Conservation (phyloP, 2,888 invertebrate species). For the Drosophila flavopinicola region DNA sequence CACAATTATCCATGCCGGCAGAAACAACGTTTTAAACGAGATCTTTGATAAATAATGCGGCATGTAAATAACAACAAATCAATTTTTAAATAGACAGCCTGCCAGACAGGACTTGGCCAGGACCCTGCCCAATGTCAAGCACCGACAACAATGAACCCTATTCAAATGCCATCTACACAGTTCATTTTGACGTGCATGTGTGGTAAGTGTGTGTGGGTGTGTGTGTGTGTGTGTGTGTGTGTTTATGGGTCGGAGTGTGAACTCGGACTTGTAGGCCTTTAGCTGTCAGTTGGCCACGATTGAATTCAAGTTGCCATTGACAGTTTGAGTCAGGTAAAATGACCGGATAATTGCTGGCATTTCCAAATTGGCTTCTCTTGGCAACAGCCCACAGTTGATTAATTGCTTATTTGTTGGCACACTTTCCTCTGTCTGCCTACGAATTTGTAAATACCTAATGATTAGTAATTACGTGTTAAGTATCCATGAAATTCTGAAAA, state of each 20-base stretch:
- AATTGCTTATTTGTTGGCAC: slow-evolving; percentile 72
- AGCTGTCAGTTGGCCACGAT: slow-evolving; percentile 48
- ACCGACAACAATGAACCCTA: slow-evolving; percentile 66
- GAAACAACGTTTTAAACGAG: slow-evolving; percentile 37
- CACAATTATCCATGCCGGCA: slow-evolving; percentile 60
- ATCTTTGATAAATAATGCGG: slow-evolving; percentile 71
- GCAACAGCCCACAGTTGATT: slow-evolving; percentile 56
- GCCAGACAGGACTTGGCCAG: slow-evolving; percentile 17
- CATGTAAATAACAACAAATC: slow-evolving; percentile 80
- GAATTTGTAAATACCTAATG: no score
- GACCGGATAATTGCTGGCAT: slow-evolving; percentile 37
- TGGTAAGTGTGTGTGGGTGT: neutral
- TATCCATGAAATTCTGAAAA: no score
- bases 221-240: slow-evolving; percentile 2
- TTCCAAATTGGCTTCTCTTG: slow-evolving; percentile 8
- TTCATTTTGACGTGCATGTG: no score
- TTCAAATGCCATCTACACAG: slow-evolving; percentile 58
- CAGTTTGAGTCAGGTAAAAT: slow-evolving; percentile 46
- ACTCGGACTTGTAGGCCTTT: slow-evolving; percentile 6
- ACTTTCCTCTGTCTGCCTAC: no score
- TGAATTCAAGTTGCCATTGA: slow-evolving; percentile 48
- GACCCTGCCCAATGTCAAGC: slow-evolving; percentile 26
- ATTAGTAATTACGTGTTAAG: no score
- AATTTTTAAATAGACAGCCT: slow-evolving; percentile 72
- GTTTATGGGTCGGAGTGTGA: slow-evolving; percentile 10